Conservation (phyloP, 2,888 invertebrate species). For the Neoascia interrupta region DNA sequence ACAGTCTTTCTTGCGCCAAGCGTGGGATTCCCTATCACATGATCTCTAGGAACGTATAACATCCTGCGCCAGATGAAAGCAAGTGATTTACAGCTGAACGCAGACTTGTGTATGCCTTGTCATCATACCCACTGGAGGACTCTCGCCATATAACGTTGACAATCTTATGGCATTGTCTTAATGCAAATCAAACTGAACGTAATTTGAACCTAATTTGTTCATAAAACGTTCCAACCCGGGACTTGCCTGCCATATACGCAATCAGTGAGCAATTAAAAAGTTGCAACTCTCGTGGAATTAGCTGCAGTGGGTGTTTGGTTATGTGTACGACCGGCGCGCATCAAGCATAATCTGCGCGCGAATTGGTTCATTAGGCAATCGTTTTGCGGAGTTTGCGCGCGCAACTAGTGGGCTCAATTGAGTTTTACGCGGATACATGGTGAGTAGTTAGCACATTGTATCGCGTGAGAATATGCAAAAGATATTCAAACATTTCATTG, state of each 20-base stretch:
- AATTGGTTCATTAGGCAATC: conserved; percentile 58
- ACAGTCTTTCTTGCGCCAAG: conserved; percentile 58
- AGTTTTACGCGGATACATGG: neutral
- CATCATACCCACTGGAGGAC: no score
- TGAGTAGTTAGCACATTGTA: conserved; percentile 1
- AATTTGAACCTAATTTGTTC: conserved; percentile 63
- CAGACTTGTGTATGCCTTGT: conserved; percentile 15
- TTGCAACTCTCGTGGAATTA: conserved; percentile 28
- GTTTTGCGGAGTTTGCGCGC: conserved; percentile 34
- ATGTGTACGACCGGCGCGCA: conserved; percentile 22
- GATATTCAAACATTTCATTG: no score
- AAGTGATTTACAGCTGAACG: conserved; percentile 63
- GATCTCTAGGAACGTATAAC: conserved; percentile 68
- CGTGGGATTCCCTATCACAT: conserved; percentile 68
- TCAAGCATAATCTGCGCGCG: conserved; percentile 53
- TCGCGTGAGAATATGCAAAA: conserved; percentile 25
- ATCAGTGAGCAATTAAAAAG: conserved; percentile 60
- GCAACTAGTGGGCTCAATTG: neutral
- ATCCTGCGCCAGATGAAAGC: conserved; percentile 68
- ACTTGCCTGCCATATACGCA: conserved; percentile 46
- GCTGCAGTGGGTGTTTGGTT: conserved; percentile 40
- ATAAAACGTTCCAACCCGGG: conserved; percentile 51
- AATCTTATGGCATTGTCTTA: conserved; percentile 63
- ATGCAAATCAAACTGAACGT: conserved; percentile 60
- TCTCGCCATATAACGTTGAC: conserved; percentile 49